Conservation (phyloP, 2,113 vertebrate species). For the Fukomys damarensis region DNA sequence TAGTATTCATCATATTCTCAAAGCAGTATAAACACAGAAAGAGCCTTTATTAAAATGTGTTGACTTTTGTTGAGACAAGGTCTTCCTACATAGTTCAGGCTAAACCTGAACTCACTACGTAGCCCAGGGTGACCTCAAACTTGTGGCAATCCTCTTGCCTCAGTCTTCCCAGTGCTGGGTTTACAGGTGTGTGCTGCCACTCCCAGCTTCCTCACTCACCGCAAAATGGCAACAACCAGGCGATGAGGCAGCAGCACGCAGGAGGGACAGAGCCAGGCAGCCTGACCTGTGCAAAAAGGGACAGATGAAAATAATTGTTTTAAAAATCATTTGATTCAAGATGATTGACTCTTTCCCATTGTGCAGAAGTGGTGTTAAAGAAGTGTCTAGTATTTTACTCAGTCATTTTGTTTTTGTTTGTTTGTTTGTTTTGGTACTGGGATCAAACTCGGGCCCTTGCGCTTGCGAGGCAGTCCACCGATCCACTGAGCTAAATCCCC, state of each 20-base stretch:
- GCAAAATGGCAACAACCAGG: neutral
- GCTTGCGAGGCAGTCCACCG: no score
- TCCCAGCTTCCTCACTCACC: neutral
- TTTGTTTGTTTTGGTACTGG: no score
- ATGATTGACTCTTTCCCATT: neutral
- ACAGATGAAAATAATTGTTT: neutral
- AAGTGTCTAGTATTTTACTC: no score
- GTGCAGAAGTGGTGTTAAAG: neutral
- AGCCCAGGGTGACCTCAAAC: neutral
- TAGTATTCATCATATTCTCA: neutral
- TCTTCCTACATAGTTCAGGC: neutral
- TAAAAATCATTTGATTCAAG: neutral
- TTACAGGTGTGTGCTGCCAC: neutral
- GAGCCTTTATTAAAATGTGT: neutral
- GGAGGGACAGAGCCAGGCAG: neutral
- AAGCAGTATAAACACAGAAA: neutral
- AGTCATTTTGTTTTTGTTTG: neutral
- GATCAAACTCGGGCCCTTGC: no score
- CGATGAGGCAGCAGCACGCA: neutral
- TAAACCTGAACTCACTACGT: neutral
- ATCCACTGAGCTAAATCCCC: no score
- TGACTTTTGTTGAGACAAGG: neutral
- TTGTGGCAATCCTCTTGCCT: neutral
- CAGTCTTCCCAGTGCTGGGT: neutral
- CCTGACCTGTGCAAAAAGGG: fast-evolving